phyloP scores from a whole-genome alignment of 2,113 vertebrate genomes.

The Sialia sialis region DNA sequence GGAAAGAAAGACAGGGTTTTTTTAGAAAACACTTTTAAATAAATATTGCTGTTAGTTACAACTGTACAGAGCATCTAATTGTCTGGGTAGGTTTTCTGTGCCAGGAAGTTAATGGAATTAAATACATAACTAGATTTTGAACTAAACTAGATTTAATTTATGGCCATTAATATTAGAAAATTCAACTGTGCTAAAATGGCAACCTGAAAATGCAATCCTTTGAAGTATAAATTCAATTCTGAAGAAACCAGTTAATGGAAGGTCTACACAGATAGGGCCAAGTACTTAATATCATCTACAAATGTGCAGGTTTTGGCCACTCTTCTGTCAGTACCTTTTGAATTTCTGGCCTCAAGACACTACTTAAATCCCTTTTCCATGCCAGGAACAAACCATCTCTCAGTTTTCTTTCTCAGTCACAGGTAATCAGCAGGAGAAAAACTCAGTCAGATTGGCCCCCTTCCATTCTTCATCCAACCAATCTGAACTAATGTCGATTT shows the following conservation, averaged over 20 bases:
- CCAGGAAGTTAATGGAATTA: conserved; percentile 39
- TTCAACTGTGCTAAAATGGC: conserved; percentile 26
- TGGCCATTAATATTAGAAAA: conserved; percentile 29
- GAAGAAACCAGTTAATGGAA: not conserved
- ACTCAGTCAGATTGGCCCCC: not conserved
- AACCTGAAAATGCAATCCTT: conserved; percentile 21
- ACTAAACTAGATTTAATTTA: conserved; percentile 32
- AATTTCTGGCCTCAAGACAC: not conserved
- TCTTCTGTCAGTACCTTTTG: not conserved
- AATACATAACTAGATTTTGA: conserved; percentile 10
- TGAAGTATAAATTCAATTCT: conserved; percentile 12
- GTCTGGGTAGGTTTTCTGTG: not conserved
- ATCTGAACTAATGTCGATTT: not conserved
- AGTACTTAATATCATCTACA: not conserved
- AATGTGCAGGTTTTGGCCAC: not conserved
- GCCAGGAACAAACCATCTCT: not conserved
- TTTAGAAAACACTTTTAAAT: not conserved
- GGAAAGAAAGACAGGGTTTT: not conserved
- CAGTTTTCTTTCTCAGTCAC: not conserved
- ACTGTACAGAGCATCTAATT: not conserved
- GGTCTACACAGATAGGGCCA: not conserved
- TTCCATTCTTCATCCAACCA: not conserved
- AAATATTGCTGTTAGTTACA: not conserved
- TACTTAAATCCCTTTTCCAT: not conserved
- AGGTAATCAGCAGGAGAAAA: not conserved